Base-by-base conservation (phyloP, 2,113 vertebrate species). In the Nettapus auritus region DNA sequence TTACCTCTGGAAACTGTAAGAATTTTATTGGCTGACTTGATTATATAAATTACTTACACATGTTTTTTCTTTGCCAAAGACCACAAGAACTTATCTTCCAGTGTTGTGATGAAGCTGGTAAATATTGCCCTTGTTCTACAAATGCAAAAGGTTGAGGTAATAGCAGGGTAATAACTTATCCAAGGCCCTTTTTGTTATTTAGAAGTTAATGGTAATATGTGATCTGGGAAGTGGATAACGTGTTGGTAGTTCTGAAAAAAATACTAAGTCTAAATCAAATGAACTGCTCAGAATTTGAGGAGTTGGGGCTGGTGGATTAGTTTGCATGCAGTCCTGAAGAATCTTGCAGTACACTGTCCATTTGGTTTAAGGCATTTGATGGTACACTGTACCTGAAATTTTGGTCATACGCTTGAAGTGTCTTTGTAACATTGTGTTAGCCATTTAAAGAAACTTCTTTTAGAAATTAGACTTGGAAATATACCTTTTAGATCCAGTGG, bases 301-400 rank as follows among this genome's bases (percentile, higher is more conserved):
- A 62, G 11, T 89, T 48, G 19, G 2, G 25, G 28, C 42, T 84
- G 40, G 9, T 56, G 18, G 64, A 5, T 76, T 66, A 29, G 28
- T 53, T 87, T 66, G 67, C 71, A 66, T 66, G 44, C 31, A 73
- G 13, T 16, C 13, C 3, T 31, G 38, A 23, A 55, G 62, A 60
- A 67, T 78, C 0, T 0, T 42, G 25, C 26, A 79, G 52, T 60
- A 28, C 1, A 0, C 13, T 40, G 38, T 67, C 38, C 5, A 0
- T 48, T 78, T 16, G 29, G 8, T 23, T 85, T 77, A 28, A 44
- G 50, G 18, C 4, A 2, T 12, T 16, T 21, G 25, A 4, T 53
- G 33, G 20, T 78, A 34, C 38, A 23, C n/a, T 9, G 29, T 25
- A n/a, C 3, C 33, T 48, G 13, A 67, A 74, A 44, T 26, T 70